Evolutionary conservation across 2,888 invertebrate genomes (phyloP).

Genomic region (Pristionchus entomophagus): DNA sequence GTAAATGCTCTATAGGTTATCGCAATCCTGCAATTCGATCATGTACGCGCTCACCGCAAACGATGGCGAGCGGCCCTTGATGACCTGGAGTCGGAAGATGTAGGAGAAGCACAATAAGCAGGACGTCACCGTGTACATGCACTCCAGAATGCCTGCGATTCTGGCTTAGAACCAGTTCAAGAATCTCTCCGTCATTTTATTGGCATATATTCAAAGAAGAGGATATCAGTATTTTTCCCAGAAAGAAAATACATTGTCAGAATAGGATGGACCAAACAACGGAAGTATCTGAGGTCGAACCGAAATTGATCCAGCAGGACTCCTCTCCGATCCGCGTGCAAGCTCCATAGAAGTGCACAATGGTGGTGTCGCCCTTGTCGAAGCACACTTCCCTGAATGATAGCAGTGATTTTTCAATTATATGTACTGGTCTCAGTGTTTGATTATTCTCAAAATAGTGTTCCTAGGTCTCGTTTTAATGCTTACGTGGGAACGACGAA

Average conservation of each 20-base stretch:
- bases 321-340: neutral
- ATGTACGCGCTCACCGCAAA: neutral
- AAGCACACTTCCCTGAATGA: constrained; percentile 10
- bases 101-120: constrained; percentile 28
- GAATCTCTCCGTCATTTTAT: too few relatives aligned
- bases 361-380: constrained; percentile 5
- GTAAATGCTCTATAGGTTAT: neutral
- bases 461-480: too few relatives aligned
- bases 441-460: too few relatives aligned
- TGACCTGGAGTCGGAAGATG: constrained; percentile 21
- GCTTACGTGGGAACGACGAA: constrained; percentile 5
- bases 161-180: too few relatives aligned
- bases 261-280: too few relatives aligned
- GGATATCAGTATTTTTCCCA: too few relatives aligned
- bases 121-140: neutral
- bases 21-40: too few relatives aligned
- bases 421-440: too few relatives aligned
- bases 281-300: neutral
- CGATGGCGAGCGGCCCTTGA: neutral
- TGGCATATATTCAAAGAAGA: too few relatives aligned
- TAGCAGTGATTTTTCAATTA: too few relatives aligned
- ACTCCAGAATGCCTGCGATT: neutral
- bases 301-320: constrained; percentile 1
- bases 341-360: constrained; percentile 23
- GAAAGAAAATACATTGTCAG: too few relatives aligned